Evolutionary conservation across 2,113 vertebrate genomes (phyloP), one percentile per base, ranked within the genome.

Genomic region (Chunga burmeisteri): DNA sequence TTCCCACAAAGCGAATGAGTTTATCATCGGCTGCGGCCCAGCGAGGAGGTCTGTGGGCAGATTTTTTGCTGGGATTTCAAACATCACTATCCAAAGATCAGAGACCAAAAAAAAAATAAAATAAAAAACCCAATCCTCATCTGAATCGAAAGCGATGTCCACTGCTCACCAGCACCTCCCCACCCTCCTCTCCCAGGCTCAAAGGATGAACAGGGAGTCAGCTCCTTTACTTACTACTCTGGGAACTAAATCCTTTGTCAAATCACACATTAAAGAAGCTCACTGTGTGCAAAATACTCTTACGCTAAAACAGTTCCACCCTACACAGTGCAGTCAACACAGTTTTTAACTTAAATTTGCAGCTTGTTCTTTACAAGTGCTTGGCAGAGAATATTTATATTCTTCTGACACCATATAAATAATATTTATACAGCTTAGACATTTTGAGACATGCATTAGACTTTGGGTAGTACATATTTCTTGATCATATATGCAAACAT

Each of bases 391-490:
- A 97, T 97, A 98, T 86, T 97, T 96, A 97, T 94, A 97, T 97
- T 98, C 98, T 98, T 98, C 95, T 96, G 88, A 97, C 91, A 98
- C 98, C 97, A 98, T 98, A 98, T 98, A 98, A 98, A 98, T 95
- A 98, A 96, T 96, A 98, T 98, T 98, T 98, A 98, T 98, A 98
- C 94, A 98, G 98, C 98, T 98, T 97, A 97, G 93, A 98, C 98
- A 97, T 97, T 97, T 98, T 90, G 96, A 98, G 97, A 98, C 98
- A 98, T 98, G 98, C 98, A 98, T 98, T 98, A 98, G 96, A 97
- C 97, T 98, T 97, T 97, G 98, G 98, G 98, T 98, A 98, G 98
- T 98, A 98, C 96, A 96, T 94, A 98, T 93, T 97, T 97, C 96
- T 98, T 96, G 94, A 98, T 98, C 97, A 97, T 96, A 98, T 97